Evolutionary conservation across 1,140 invertebrate genomes (phyloP), one percentile per base, ranked within the genome.

Genomic region (Caerostris extrusa): DNA sequence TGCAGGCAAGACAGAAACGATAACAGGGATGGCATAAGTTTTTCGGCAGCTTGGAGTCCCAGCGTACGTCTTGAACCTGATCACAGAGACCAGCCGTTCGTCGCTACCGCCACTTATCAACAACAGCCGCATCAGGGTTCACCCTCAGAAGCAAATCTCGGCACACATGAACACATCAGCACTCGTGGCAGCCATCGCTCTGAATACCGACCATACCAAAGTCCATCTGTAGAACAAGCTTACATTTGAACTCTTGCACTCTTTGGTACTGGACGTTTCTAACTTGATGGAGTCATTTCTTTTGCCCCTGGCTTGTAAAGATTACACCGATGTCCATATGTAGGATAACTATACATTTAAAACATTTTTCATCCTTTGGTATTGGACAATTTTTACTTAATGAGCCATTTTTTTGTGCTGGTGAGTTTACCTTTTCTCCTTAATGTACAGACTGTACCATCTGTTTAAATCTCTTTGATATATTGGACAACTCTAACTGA

Each of bases 1-100:
- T 93, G 2, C 86, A 93, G 92, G 92, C 92, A n/a, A 81, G 92
- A 93, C 71, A 87, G 92, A 56, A 93, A 93, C 19, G 92, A 93
- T 69, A 93, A 93, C 86, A 71, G 86, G 34, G 92, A 93, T 57
- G 92, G 92, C 67, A 12, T 93, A 81, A 93, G 92, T 89, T 93
- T 88, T 34, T 34, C 34, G 34, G 92, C 67, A 56, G 89, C 85
- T 34, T 12, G 88, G 71, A 86, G 89, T 58, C 89, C 86, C 19
- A 93, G 92, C 60, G 86, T 93, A 19, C n/a, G n/a, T 2, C 86
- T 88, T 5, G 92, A 93, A 64, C 92, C 85, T 12, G 92, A 93
- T 19, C 57, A 50, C 60, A 58, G 92, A 57, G 83, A 89, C 5
- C 92, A 93, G 58, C 12, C 61, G 53, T 85, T 64, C 2, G 60